Conservation (phyloP, 1,140 invertebrate genomes). For the Xylocopa sonorina region DNA sequence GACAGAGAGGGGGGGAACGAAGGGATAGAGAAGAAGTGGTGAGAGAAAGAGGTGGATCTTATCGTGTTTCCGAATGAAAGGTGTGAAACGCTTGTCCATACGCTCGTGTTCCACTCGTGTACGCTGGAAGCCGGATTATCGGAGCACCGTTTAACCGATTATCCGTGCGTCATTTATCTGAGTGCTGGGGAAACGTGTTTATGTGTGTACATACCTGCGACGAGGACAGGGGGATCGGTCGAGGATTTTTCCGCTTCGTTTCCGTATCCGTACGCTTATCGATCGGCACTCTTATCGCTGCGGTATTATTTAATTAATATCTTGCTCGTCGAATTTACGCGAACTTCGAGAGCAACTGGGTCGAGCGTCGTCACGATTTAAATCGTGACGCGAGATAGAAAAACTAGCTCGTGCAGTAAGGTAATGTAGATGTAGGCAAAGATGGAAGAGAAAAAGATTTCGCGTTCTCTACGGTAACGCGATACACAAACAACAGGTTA, state of each 20-base stretch:
- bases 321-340: too few species aligned
- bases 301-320: too few species aligned
- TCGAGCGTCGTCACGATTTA: too few species aligned
- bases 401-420: too few species aligned
- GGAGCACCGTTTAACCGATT: slow-evolving; percentile 33
- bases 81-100: slow-evolving; percentile 37
- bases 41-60: neutral
- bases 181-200: neutral
- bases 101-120: neutral
- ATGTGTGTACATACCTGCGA: neutral
- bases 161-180: slow-evolving; percentile 19
- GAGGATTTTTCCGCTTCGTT: too few species aligned
- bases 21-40: neutral
- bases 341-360: too few species aligned
- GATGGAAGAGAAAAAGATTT: too few species aligned
- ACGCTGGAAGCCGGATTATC: slow-evolving; percentile 34
- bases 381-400: neutral
- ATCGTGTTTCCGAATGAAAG: slow-evolving; percentile 57
- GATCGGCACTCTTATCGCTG: too few species aligned
- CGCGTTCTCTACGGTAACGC: neutral
- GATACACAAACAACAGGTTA: neutral
- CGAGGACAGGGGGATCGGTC: too few species aligned
- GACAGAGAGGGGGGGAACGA: neutral
- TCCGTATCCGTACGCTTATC: too few species aligned
- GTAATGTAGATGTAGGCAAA: too few species aligned